A percentile compares a stretch with the other conserved stretches of the same genome.
Conservation (phyloP, 2,797 vertebrate species). For the Chloroceryle inda region DNA sequence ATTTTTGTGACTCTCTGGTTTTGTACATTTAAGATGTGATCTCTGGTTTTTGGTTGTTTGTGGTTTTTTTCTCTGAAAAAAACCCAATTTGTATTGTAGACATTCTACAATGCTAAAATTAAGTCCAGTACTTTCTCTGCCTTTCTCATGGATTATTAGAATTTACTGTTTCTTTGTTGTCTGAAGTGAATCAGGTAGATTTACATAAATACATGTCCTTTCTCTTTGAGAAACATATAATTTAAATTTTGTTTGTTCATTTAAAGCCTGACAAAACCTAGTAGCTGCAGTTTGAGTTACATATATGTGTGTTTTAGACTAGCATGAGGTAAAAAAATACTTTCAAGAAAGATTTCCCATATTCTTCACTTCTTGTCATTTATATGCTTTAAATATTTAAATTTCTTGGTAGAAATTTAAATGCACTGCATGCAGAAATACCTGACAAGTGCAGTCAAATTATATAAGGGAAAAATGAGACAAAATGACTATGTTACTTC, state of each 20-base stretch:
- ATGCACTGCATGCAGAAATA: background rate
- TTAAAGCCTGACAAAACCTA: background rate
- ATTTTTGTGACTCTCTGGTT: background rate
- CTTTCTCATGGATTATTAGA: background rate
- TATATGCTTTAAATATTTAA: background rate
- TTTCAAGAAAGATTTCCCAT: background rate
- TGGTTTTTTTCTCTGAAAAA: background rate
- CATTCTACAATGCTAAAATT: background rate
- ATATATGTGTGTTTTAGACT: background rate
- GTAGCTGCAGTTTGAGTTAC: background rate
- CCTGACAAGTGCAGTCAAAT: background rate
- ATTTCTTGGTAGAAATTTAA: background rate
- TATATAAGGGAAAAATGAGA: background rate
- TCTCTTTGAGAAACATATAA: background rate
- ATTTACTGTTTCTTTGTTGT: background rate
- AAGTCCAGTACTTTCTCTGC: background rate
- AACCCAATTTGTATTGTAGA: background rate
- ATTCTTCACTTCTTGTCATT: background rate
- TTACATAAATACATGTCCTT: background rate
- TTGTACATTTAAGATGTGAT: background rate
- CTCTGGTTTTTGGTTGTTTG: accelerated
- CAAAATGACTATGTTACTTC: background rate
- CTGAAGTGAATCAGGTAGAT: background rate
- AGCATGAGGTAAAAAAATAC: background rate
- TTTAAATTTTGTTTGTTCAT: background rate